Evolutionary conservation across 2,888 invertebrate genomes (phyloP), one percentile per base, ranked within the genome.

Genomic region (Subacronicta megacephala): DNA sequence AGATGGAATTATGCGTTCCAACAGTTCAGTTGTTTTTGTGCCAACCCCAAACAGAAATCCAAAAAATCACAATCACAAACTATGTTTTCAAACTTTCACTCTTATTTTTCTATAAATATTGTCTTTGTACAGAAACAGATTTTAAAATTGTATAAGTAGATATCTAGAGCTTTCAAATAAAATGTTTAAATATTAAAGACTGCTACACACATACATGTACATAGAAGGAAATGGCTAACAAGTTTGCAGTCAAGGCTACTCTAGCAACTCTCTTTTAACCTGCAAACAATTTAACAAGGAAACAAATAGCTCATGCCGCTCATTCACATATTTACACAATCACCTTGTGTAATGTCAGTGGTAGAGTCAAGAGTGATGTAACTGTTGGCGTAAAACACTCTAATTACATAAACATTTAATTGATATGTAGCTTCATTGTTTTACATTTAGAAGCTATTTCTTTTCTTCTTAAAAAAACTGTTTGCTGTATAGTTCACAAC

Each of bases 321-420:
- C 45, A 75, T 63, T 63, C 65, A 53, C 53, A 56, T 60, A 62
- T 62, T 76, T 71, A 64, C 63, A 74, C 68, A 75, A 68, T 55
- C 61, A 62, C 68, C 75, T 77, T 77, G 77, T 61, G 62, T 62
- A 66, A 72, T 64, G 52, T 55, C 55, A 71, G 65, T 45, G 47
- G 51, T 13, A 50, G 43, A 51, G 46, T 74, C 58, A 57, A 53
- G 35, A 2, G 38, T 77, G 75, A 76, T 62, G 75, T 72, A 76
- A 76, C 38, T 12, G 31, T 31, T 15, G 36, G 31, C 10, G 10
- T 42, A 37, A 54, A 47, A 49, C 65, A 69, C 59, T 74, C 63
- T 76, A 63, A 76, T 76, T 62, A 62, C 70, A 61, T 62, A 70
- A 60, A 69, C 26, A 6, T 56, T 56, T 38, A 20, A 54, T 51